Percentiles rank a stretch among this genome's conserved stretches.
These are phyloP conservation scores for Acanthornis magna DNA, from an alignment of 2,797 vertebrate genomes.

Conservation along the genomic window DNA sequence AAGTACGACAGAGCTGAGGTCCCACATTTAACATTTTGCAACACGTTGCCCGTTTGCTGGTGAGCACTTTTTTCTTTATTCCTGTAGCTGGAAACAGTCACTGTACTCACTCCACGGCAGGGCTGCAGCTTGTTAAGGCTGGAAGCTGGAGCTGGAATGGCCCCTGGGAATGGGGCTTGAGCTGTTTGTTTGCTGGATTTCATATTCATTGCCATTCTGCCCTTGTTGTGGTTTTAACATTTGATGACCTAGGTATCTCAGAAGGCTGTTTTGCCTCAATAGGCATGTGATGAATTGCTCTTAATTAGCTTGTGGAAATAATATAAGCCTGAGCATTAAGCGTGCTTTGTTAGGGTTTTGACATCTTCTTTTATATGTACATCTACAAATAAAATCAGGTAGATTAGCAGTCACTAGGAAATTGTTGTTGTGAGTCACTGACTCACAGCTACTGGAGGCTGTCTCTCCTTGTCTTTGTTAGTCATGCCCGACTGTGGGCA, in stretches of 20 bases:
- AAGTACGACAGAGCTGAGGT: background rate
- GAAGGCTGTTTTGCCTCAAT: constrained; percentile 50
- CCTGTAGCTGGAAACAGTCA: background rate
- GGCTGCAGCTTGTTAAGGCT: background rate
- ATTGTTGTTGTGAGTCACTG: constrained; percentile 50
- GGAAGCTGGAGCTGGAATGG: background rate
- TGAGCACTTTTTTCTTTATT: background rate
- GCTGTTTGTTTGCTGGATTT: constrained; percentile 6
- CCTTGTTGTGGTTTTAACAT: constrained; percentile 24
- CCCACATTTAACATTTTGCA: background rate
- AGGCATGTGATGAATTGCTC: constrained; percentile 54
- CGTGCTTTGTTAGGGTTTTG: constrained; percentile 56
- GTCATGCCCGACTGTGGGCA: background rate
- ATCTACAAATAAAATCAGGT: constrained; percentile 63
- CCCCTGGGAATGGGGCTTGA: background rate
- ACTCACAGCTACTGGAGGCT: background rate
- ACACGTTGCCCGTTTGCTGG: background rate
- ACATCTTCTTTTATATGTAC: constrained; percentile 52
- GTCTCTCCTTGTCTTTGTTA: background rate
- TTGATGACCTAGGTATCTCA: constrained; percentile 30
- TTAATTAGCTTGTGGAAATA: constrained; percentile 62
- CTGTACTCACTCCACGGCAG: rapidly evolving
- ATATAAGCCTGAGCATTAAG: constrained; percentile 39
- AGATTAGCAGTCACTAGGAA: constrained; percentile 48
- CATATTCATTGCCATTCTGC: background rate